Evolutionary conservation across 1,140 invertebrate species (phyloP).

Genomic region (Drosophila kanapiae): DNA sequence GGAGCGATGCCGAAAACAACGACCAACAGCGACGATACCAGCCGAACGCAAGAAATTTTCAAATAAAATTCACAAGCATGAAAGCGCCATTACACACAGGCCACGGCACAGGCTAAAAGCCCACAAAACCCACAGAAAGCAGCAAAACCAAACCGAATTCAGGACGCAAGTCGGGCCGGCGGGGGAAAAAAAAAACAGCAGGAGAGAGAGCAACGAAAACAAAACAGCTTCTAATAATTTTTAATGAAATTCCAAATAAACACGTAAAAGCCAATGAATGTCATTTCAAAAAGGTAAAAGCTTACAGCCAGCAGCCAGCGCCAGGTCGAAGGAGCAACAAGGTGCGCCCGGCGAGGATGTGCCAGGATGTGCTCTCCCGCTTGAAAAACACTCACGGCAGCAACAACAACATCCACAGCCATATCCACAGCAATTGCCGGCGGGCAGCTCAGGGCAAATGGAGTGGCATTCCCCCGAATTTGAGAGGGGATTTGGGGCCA

Average conservation of each 20-base stretch:
- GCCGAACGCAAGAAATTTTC: conserved; percentile 79
- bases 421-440: conserved; percentile 57
- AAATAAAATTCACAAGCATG: conserved; percentile 82
- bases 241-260: conserved; percentile 83
- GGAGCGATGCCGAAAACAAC: conserved; percentile 27
- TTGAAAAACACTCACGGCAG: conserved; percentile 63
- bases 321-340: conserved; percentile 63
- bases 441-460: conserved; percentile 70
- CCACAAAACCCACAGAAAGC: conserved; percentile 70
- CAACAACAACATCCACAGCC: conserved; percentile 37
- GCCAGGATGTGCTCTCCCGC: conserved; percentile 49
- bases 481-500: conserved; percentile 11
- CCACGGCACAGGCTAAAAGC: conserved; percentile 47
- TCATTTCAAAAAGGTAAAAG: conserved; percentile 83
- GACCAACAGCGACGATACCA: conserved; percentile 47
- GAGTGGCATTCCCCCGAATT: conserved; percentile 55
- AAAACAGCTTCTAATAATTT: conserved; percentile 83
- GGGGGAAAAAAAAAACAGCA: background rate
- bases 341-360: conserved; percentile 65
- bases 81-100: conserved; percentile 77
- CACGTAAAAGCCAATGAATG: conserved; percentile 82
- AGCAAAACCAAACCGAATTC: conserved; percentile 36
- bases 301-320: conserved; percentile 28
- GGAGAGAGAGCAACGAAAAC: conserved; percentile 46
- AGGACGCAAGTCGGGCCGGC: background rate